Base-by-base conservation (phyloP, 2,888 invertebrate genomes). In the Scotopteryx bipunctaria region DNA sequence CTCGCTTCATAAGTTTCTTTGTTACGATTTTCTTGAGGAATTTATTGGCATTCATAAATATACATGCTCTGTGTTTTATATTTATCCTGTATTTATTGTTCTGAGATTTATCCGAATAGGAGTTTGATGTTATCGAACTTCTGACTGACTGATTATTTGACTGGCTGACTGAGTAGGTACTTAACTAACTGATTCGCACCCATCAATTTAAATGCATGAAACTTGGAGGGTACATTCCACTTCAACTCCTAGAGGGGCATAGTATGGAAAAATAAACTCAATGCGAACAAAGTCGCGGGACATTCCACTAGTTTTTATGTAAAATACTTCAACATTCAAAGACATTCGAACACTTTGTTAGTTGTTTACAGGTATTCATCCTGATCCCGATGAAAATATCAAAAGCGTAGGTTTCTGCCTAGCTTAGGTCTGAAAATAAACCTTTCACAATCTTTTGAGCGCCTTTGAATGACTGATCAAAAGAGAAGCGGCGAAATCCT, bases 1-100 rank as follows among this genome's bases (percentile, higher is more conserved):
- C 21, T 13, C 36, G 36, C 36, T 36, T 31, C 23, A 21, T 51
- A 44, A 38, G 50, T 44, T 51, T 38, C 44, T 37, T 35, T 21
- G 37, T 14, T 19, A 37, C 23, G 14, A 25, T 23, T 37, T 40
- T 40, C 15, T 16, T 14, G 29, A 33, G 29, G 40, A 38, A 44
- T 40, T 44, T 51, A 51, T 44, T 32, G 40, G 9, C 31, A 6
- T 45, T 45, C 44, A 51, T 51, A 51, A 51, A 51, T 51, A 51
- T 45, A 45, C 41, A 45, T 51, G 45, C 38, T 21, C 4, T 17
- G 13, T 17, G 17, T 35, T 11, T 19, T 19, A 35, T 36, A 21
- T 36, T 36, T 35, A n/a, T n/a, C n/a, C n/a, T n/a, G n/a, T n/a
- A n/a, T n/a, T n/a, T n/a, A n/a, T n/a, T n/a, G n/a, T n/a, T n/a